These are phyloP conservation scores for Erpobdella octoculata DNA, from an alignment of 2,888 invertebrate genomes.

Conservation along the genomic window DNA sequence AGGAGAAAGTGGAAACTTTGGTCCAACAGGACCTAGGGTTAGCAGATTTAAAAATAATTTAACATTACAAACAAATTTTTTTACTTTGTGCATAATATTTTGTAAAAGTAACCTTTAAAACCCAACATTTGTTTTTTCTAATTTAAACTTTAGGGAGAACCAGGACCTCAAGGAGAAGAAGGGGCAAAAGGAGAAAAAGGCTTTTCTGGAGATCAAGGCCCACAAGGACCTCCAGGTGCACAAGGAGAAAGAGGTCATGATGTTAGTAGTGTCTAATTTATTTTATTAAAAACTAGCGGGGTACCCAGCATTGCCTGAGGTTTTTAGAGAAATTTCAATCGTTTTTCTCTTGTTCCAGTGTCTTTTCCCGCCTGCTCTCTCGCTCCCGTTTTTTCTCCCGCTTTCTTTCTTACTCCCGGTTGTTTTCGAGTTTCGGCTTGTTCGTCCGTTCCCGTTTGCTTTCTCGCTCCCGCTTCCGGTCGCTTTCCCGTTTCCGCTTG, in stretches of 20 bases:
- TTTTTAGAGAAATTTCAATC: no score
- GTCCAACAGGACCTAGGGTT: conserved; percentile 30
- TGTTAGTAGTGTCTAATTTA: conserved; percentile 4
- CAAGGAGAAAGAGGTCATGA: conserved; percentile 28
- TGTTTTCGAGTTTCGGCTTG: no score
- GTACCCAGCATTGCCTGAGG: no score
- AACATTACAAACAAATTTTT: no score
- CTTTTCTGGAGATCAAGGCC: conserved; percentile 29
- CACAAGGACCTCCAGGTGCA: conserved; percentile 26
- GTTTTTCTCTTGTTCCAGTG: no score
- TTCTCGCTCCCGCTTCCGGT: no score
- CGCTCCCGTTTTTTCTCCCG: no score
- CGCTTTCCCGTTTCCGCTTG: no score
- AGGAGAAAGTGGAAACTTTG: conserved; percentile 31
- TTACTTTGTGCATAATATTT: no score
- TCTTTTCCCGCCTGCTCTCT: no score
- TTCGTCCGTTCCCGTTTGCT: no score
- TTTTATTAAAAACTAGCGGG: not conserved
- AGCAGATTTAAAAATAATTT: not conserved
- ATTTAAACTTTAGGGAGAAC: conserved; percentile 26
- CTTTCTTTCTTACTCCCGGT: no score
- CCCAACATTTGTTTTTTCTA: not conserved
- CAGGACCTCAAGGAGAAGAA: conserved; percentile 30
- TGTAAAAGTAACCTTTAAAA: not conserved
- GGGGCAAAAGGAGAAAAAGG: conserved; percentile 29